Percentiles rank a stretch among this genome's conserved stretches.
These are phyloP conservation scores for Pseudotriccus pelzelni DNA, from an alignment of 2,797 vertebrate species.

Conservation along the genomic window DNA sequence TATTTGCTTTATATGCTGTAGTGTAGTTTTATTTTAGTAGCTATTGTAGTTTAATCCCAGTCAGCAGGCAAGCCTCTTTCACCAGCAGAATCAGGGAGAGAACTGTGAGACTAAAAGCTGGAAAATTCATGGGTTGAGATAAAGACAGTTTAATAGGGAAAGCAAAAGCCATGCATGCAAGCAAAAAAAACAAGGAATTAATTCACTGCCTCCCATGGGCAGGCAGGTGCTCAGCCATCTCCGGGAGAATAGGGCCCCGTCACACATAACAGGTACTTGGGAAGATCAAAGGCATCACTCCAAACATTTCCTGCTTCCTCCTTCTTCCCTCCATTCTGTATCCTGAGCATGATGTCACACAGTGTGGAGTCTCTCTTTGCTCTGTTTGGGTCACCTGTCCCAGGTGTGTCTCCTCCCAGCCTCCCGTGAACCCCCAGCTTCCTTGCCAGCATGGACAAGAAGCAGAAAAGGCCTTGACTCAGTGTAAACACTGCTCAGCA, in stretches of 20 bases:
- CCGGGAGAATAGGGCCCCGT: neutral
- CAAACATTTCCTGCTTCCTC: neutral
- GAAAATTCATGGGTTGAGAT: neutral
- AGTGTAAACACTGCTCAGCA: neutral
- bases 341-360: neutral
- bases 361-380: neutral
- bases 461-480: neutral
- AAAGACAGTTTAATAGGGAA: neutral
- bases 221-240: neutral
- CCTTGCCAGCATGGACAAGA: neutral
- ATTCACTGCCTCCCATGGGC: neutral
- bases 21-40: neutral
- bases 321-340: neutral
- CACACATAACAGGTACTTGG: accelerated
- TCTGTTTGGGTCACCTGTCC: neutral
- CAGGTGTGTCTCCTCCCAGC: neutral
- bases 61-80: neutral
- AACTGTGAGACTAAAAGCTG: neutral
- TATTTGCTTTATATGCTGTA: neutral
- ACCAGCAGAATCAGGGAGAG: neutral
- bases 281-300: neutral
- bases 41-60: neutral
- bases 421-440: neutral
- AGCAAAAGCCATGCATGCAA: neutral
- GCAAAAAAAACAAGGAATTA: neutral